Percentiles rank a stretch among this genome's conserved stretches.
These are phyloP conservation scores for Tautogolabrus adspersus DNA, from an alignment of 2,113 vertebrate genomes.

Conservation along the genomic window DNA sequence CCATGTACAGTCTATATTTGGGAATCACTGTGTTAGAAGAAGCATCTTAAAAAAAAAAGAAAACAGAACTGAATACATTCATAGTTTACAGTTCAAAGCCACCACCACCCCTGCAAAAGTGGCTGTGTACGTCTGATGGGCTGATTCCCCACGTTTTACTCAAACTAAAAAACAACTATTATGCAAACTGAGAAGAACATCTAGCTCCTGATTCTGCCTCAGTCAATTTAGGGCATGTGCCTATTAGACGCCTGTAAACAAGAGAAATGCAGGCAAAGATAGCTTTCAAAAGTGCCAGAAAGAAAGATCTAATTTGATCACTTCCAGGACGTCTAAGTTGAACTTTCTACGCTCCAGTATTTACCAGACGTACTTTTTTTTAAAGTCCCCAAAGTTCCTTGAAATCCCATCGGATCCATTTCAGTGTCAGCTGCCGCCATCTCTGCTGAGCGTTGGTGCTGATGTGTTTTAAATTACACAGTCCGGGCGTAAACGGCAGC, in stretches of 20 bases:
- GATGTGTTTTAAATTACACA: slow-evolving; percentile 42
- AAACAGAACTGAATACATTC: too few relatives aligned
- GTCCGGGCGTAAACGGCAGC: slow-evolving; percentile 16
- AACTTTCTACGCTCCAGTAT: not conserved
- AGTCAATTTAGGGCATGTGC: too few relatives aligned
- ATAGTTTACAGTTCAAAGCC: too few relatives aligned
- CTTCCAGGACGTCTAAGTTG: not conserved
- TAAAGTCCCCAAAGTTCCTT: slow-evolving; percentile 30
- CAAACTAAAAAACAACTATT: too few relatives aligned
- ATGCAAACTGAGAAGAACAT: not conserved
- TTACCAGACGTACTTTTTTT: not conserved
- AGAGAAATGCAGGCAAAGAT: not conserved
- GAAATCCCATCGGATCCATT: slow-evolving; percentile 15
- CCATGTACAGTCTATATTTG: too few relatives aligned
- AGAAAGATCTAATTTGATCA: not conserved
- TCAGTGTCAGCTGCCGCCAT: slow-evolving; percentile 6
- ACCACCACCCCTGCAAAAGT: too few relatives aligned
- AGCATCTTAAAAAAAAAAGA: too few relatives aligned
- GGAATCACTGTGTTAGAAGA: too few relatives aligned
- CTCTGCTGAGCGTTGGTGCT: slow-evolving; percentile 15
- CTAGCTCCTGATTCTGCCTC: too few relatives aligned
- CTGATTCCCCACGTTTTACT: too few relatives aligned
- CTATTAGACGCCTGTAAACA: slow-evolving; percentile 1
- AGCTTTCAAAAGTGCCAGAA: not conserved
- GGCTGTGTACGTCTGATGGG: too few relatives aligned